Evolutionary conservation across 1,140 invertebrate species (phyloP).

Genomic region (Colletes gigas): DNA sequence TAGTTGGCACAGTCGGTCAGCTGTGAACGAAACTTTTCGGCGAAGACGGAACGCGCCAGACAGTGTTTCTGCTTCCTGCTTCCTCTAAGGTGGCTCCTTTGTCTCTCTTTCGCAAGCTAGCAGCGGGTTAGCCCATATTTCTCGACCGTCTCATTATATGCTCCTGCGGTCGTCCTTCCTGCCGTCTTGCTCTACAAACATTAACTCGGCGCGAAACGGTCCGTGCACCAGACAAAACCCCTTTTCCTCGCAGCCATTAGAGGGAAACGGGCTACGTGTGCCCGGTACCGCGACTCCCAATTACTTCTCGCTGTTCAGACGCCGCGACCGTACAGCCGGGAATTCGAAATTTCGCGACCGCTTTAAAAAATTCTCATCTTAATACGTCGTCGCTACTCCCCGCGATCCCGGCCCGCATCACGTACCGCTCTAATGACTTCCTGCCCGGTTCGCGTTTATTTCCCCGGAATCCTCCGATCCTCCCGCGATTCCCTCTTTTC

Average conservation of each 20-base stretch:
- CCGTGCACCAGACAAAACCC: neutral
- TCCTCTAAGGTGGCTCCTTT: no score
- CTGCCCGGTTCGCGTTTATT: conserved; percentile 36
- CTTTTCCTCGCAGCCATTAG: neutral
- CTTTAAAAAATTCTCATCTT: conserved; percentile 29
- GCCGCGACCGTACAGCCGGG: neutral
- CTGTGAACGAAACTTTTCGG: no score
- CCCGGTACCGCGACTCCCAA: conserved; percentile 6
- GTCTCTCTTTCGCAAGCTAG: no score
- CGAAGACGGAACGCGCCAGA: no score
- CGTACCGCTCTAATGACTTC: conserved; percentile 41
- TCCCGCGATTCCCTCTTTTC: conserved; percentile 39
- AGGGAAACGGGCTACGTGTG: neutral
- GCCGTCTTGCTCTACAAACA: conserved; percentile 20
- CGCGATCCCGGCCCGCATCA: conserved; percentile 10
- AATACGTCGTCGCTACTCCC: neutral
- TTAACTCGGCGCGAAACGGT: conserved; percentile 13
- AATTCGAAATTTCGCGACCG: conserved; percentile 19
- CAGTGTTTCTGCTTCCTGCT: no score
- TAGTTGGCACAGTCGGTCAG: no score
- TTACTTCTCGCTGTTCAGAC: neutral
- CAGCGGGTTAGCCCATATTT: neutral
- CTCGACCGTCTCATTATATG: conserved; percentile 24
- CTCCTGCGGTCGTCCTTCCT: conserved; percentile 25
- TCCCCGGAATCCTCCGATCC: conserved; percentile 42